Conservation (phyloP, 2,888 invertebrate genomes). For the Pyrrhosoma nymphula region DNA sequence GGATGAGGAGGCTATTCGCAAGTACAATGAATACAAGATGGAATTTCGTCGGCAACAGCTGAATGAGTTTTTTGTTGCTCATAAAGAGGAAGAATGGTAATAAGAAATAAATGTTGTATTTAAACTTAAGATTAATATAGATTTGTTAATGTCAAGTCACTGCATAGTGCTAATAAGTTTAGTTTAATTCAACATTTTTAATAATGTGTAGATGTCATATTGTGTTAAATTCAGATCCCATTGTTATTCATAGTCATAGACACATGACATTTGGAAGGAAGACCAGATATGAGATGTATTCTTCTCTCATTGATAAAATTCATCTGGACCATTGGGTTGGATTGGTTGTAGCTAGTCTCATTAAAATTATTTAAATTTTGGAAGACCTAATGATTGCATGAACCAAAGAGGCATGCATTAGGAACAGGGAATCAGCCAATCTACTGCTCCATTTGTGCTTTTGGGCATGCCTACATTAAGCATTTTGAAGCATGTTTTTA, state of each 20-base stretch:
- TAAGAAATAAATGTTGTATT: slow-evolving; percentile 74
- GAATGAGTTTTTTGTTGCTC: slow-evolving; percentile 98
- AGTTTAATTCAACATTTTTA: neutral
- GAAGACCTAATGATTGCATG: no score
- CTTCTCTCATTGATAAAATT: no score
- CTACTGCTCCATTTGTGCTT: neutral
- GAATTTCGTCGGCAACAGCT: slow-evolving; percentile 98
- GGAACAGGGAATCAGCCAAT: no score
- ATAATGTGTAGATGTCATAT: neutral
- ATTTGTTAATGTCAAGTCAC: neutral
- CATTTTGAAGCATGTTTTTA: neutral
- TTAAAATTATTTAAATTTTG: no score
- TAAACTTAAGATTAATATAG: neutral
- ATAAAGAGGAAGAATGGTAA: slow-evolving; percentile 99
- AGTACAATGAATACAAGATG: slow-evolving; percentile 98
- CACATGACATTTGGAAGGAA: neutral
- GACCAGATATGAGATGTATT: neutral
- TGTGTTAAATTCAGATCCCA: neutral
- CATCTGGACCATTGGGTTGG: no score
- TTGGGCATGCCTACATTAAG: neutral
- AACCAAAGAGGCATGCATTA: no score
- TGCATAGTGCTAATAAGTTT: neutral
- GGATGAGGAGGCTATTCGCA: slow-evolving; percentile 96
- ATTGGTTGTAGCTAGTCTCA: no score
- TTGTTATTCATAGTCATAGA: neutral